Conservation (phyloP, 1,140 invertebrate genomes). For the Oncopodura yosiiana region DNA sequence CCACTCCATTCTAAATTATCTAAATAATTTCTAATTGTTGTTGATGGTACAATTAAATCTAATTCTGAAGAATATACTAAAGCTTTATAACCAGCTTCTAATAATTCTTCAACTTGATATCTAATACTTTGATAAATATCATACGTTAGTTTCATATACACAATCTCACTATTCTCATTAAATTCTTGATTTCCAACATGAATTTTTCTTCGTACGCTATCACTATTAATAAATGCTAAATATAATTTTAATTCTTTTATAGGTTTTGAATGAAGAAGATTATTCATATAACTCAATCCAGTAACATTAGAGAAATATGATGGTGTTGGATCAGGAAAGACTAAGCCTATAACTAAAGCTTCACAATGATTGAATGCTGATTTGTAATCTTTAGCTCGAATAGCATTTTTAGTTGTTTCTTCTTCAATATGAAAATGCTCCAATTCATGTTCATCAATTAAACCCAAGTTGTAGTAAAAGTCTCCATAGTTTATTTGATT, state of each 20-base stretch:
- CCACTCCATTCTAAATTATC: conserved; percentile 41
- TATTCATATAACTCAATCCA: conserved; percentile 12
- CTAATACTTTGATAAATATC: conserved; percentile 23
- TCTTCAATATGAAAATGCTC: conserved; percentile 3
- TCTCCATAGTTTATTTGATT: conserved; percentile 25
- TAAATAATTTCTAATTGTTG: conserved; percentile 39
- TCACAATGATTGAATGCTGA: conserved; percentile 7
- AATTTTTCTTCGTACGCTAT: conserved; percentile 16
- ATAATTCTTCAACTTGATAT: conserved; percentile 41
- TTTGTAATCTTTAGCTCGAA: conserved; percentile 3
- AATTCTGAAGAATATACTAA: conserved; percentile 41
- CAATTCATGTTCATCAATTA: conserved; percentile 37
- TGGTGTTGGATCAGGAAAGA: conserved; percentile 18
- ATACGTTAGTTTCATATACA: conserved; percentile 22
- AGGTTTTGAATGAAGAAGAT: conserved; percentile 6
- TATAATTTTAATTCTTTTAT: conserved; percentile 18
- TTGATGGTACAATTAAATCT: conserved; percentile 46
- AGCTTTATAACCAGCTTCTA: conserved; percentile 39
- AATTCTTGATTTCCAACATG: conserved; percentile 28
- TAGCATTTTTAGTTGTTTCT: neutral
- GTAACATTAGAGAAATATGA: conserved; percentile 23
- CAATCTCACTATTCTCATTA: conserved; percentile 17
- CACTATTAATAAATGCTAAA: conserved; percentile 17
- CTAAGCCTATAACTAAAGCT: conserved; percentile 13
- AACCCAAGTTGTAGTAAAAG: conserved; percentile 20